A percentile compares a stretch with the other conserved stretches of the same genome.
These are phyloP conservation scores for Moxostoma hubbsi DNA, from an alignment of 2,797 vertebrate genomes.

Conservation along the genomic window DNA sequence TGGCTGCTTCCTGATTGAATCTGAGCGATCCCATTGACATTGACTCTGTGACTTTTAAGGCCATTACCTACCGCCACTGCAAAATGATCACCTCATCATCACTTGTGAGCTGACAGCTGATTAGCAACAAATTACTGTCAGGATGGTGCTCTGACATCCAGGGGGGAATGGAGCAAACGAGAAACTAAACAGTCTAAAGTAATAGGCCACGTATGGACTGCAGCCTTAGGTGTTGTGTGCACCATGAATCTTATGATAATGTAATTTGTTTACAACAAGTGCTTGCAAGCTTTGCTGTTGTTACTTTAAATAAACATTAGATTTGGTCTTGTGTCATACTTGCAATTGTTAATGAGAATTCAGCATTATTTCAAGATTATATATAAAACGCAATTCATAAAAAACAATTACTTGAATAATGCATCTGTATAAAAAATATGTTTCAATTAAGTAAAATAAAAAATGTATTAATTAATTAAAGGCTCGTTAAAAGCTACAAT, in stretches of 20 bases:
- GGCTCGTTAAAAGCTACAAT: too few relatives aligned
- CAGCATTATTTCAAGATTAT: not conserved
- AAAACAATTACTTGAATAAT: too few relatives aligned
- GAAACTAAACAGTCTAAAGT: slow-evolving; percentile 53
- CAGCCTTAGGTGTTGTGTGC: slow-evolving; percentile 11
- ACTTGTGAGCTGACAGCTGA: slow-evolving; percentile 93
- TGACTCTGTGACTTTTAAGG: slow-evolving; percentile 99
- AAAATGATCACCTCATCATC: slow-evolving; percentile 93
- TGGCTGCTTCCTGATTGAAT: slow-evolving; percentile 93
- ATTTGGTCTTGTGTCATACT: not conserved
- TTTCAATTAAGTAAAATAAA: too few relatives aligned
- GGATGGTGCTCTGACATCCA: slow-evolving; percentile 79
- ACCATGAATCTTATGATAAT: slow-evolving; percentile 61
- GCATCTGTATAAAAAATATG: too few relatives aligned
- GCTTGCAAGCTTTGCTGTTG: not conserved
- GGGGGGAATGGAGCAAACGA: slow-evolving; percentile 31
- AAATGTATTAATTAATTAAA: too few relatives aligned
- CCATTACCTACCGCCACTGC: slow-evolving; percentile 89
- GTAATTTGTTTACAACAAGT: slow-evolving; percentile 42
- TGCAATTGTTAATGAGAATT: not conserved
- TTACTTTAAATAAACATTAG: not conserved
- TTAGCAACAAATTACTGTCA: slow-evolving; percentile 96
- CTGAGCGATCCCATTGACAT: slow-evolving; percentile 99
- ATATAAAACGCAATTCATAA: too few relatives aligned
- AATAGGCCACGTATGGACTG: slow-evolving; percentile 60